Evolutionary conservation across 2,113 vertebrate genomes (phyloP), one percentile per base, ranked within the genome.

Genomic region (Microcebus lehilahytsara): DNA sequence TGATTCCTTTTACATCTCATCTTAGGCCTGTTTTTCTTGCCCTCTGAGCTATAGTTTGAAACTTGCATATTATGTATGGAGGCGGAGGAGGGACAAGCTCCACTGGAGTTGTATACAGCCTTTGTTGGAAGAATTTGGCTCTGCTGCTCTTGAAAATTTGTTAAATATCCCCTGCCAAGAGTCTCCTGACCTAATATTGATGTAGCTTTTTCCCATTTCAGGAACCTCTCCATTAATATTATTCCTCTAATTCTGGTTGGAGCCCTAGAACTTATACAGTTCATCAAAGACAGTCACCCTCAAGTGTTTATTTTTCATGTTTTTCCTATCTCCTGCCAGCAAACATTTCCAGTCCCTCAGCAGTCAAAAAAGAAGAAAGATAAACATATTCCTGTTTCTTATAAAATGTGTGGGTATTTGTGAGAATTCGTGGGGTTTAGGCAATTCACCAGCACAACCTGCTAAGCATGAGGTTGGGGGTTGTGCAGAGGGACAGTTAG

Each of bases 31-130:
- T 60, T 93, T 97, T 96, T 85, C 64, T 93, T 83, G 19, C 62
- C 34, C 13, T 96, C 79, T 51, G 51, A 86, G 10, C 58, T 94
- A 49, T 5, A 46, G 75, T 96, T 90, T 90, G 60, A 86, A 90
- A 17, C 13, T 78, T 75, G 46, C 22, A 19, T 87, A 20, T 53
- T 96, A 14, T 40, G 25, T 23, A 8, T n/a, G 40, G 25, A 58
- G 22, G 14, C 17, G 6, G 71, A 23, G 6, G 37, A 84, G 34
- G 69, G 40, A n/a, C 19, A 42, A 89, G 53, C 25, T 79, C 34
- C 69, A 11, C 25, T 27, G 32, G 19, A 30, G 40, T 58, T 71
- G 22, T 37, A 10, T n/a, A 37, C 19, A 37, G 77, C 13, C 34
- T 93, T 93, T 64, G 11, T 95, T 89, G 30, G 8, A 87, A 84